These are phyloP conservation scores for Caprella mutica DNA, from an alignment of 2,888 invertebrate species.

Conservation along the genomic window DNA sequence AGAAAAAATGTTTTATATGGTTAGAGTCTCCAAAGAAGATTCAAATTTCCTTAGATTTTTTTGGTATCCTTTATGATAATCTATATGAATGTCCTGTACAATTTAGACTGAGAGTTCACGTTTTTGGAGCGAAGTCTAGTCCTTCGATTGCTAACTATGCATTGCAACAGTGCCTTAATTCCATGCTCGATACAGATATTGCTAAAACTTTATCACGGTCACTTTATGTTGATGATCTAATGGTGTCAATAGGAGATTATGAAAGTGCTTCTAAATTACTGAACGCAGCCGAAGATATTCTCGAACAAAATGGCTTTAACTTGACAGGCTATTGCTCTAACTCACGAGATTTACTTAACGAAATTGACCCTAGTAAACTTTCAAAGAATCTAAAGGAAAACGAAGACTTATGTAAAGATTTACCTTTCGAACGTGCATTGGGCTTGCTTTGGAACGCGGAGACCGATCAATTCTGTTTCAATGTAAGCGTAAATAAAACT, in stretches of 20 bases:
- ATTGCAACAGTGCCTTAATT: too few species aligned
- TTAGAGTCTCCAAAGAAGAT: neutral
- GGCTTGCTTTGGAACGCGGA: conserved; percentile 9
- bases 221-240: conserved; percentile 11
- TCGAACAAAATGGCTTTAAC: neutral
- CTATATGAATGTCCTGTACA: neutral
- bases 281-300: neutral
- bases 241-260: neutral
- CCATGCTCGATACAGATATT: too few species aligned
- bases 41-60: conserved; percentile 6
- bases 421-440: neutral
- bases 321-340: neutral
- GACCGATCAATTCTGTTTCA: neutral
- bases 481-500: neutral
- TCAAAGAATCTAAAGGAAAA: neutral
- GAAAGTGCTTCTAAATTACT: neutral
- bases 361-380: neutral
- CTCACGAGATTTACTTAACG: neutral
- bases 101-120: conserved; percentile 2
- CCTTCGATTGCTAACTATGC: conserved; percentile 5
- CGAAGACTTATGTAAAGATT: too few species aligned
- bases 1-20: conserved; percentile 11
- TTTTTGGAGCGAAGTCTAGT: neutral
- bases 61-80: neutral
- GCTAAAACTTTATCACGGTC: neutral